phyloP scores from a whole-genome alignment of 2,888 invertebrate genomes.

The Eledona agricola region DNA sequence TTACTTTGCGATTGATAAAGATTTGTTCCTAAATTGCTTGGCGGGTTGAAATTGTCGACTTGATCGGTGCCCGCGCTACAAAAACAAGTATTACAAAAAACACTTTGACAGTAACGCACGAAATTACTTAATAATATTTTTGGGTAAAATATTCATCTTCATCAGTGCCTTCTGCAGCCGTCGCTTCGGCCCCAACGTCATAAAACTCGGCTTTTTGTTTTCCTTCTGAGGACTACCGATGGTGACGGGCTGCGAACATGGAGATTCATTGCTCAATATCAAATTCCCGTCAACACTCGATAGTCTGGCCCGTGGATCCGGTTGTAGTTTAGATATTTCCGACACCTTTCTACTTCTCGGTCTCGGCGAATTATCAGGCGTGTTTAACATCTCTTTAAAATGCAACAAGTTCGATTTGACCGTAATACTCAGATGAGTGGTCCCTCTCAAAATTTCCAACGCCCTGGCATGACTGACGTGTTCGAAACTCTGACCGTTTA shows the following conservation, averaged over 20 bases:
- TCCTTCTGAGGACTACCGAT: conserved; percentile 75
- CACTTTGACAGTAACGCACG: no score
- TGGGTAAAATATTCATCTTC: conserved; percentile 89
- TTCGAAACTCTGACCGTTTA: conserved; percentile 96
- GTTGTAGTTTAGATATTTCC: conserved; percentile 74
- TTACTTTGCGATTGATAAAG: conserved; percentile 89
- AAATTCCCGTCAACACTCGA: conserved; percentile 76
- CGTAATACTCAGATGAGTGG: conserved; percentile 95
- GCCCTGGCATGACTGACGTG: conserved; percentile 92
- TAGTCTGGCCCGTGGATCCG: conserved; percentile 77
- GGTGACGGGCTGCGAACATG: conserved; percentile 66
- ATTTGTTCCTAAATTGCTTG: conserved; percentile 68
- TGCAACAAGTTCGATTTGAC: conserved; percentile 96
- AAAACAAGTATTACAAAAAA: no score
- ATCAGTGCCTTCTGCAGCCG: conserved; percentile 85
- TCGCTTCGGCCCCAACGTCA: conserved; percentile 88
- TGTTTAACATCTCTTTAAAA: conserved; percentile 78
- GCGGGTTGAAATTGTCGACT: conserved; percentile 68
- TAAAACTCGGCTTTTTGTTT: conserved; percentile 71
- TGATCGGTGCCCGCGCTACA: conserved; percentile 65
- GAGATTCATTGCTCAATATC: conserved; percentile 54
- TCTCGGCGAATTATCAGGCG: conserved; percentile 84
- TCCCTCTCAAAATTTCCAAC: conserved; percentile 89
- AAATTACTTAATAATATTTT: conserved; percentile 75
- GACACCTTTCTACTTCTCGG: conserved; percentile 67